These are phyloP conservation scores for Myotis pilosus DNA, from an alignment of 2,797 vertebrate genomes.

Conservation along the genomic window DNA sequence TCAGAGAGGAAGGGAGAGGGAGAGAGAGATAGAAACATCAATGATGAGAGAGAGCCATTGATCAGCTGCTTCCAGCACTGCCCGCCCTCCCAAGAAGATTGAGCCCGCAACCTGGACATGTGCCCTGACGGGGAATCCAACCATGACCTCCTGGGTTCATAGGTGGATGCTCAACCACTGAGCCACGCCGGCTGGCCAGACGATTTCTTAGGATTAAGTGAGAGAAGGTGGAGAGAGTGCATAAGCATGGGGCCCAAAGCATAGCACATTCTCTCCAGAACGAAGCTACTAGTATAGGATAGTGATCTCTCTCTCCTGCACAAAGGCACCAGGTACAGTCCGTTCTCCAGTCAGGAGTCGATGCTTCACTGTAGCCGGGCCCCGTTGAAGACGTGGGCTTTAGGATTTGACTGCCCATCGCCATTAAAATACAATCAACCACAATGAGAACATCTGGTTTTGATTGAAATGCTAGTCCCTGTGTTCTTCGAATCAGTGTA, in stretches of 20 bases:
- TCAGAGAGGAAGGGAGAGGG: no score
- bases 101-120: no score
- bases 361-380: not conserved
- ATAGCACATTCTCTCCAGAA: not conserved
- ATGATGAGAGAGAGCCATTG: no score
- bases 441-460: constrained; percentile 56
- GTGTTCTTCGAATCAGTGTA: constrained; percentile 23
- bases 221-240: not conserved
- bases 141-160: no score
- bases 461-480: constrained; percentile 13
- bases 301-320: not conserved
- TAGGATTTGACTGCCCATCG: not conserved
- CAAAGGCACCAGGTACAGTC: not conserved
- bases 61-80: no score
- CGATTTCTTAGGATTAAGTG: not conserved
- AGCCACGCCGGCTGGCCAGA: no score
- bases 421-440: constrained; percentile 13
- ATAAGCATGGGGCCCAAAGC: not conserved
- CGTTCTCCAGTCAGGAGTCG: no score
- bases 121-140: no score
- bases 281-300: not conserved
- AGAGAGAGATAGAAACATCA: no score
- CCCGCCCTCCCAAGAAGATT: no score
- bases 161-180: no score
- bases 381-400: not conserved